Evolutionary conservation across 2,888 invertebrate genomes (phyloP), one percentile per base, ranked within the genome.

Genomic region (Epinotia demarniana): DNA sequence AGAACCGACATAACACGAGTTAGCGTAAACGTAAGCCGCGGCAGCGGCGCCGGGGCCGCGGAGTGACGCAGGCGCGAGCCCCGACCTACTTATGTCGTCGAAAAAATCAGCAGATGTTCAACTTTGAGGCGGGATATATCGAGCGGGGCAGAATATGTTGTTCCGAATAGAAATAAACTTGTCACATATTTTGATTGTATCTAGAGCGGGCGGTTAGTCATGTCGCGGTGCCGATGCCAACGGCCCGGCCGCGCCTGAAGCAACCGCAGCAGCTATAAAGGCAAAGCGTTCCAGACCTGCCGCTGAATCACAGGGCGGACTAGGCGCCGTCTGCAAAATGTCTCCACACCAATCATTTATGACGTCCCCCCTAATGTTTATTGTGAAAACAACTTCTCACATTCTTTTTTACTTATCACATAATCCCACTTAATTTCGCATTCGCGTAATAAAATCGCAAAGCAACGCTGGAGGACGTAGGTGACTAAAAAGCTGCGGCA

Each of bases 171-270:
- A 94, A 94, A 94, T 94, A 94, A 93, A 93, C 92, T 92, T 93
- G 94, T 94, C 94, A 92, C 93, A 92, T 93, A 93, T 92, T 93
- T 92, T 93, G 94, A 93, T 93, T 93, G 92, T 93, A 93, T 93
- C 91, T 93, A 93, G 93, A 93, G 92, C 94, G 92, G 87, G 90
- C 86, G 93, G 93, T 93, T 93, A 93, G 93, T 94, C 94, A 93
- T 90, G 88, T 88, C 86, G 89, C 87, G 89, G 83, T 89, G 88
- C 85, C 87, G 92, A 91, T 93, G 94, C 94, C 94, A 94, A 92
- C 93, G 93, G 85, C 91, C 91, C 90, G 90, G 89, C 86, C 86
- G 87, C 81, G 78, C 81, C 82, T 84, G 82, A 83, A 53, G 53
- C 53, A 53, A 86, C 85, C 89, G 86, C 87, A 88, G 85, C 87